These are phyloP conservation scores for Onychorhynchus coronatus DNA, from an alignment of 2,113 vertebrate species.

Conservation along the genomic window DNA sequence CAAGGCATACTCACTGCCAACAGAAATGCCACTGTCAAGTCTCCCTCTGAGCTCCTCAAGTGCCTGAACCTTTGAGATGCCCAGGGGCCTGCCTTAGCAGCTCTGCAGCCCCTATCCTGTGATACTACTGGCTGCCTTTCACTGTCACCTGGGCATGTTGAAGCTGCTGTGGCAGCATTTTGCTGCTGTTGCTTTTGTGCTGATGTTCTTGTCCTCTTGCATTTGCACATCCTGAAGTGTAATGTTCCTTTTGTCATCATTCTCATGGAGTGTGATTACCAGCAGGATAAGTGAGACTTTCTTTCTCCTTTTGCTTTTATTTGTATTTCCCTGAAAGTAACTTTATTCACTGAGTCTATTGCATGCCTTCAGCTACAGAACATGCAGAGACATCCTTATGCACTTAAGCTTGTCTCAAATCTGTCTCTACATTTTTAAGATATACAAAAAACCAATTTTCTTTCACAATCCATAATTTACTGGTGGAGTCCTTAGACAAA, in stretches of 20 bases:
- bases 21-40: not conserved
- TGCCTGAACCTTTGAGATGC: not conserved
- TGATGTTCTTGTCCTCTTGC: not conserved
- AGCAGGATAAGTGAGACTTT: not conserved
- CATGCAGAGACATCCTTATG: not conserved
- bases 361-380: not conserved
- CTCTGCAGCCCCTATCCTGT: not conserved
- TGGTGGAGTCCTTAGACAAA: not conserved
- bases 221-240: not conserved
- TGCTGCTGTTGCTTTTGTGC: not conserved
- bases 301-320: not conserved
- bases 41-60: not conserved
- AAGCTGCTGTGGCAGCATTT: rapidly evolving
- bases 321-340: not conserved
- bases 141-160: rapidly evolving
- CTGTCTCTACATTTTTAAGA: not conserved
- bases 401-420: not conserved
- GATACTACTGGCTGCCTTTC: not conserved
- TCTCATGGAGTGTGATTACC: not conserved
- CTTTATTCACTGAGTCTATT: not conserved
- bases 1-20: not conserved
- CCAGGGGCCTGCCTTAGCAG: not conserved
- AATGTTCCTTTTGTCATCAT: not conserved
- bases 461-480: not conserved
- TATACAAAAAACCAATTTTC: not conserved